These are phyloP conservation scores for Sardina pilchardus DNA, from an alignment of 2,113 vertebrate species.

Conservation along the genomic window DNA sequence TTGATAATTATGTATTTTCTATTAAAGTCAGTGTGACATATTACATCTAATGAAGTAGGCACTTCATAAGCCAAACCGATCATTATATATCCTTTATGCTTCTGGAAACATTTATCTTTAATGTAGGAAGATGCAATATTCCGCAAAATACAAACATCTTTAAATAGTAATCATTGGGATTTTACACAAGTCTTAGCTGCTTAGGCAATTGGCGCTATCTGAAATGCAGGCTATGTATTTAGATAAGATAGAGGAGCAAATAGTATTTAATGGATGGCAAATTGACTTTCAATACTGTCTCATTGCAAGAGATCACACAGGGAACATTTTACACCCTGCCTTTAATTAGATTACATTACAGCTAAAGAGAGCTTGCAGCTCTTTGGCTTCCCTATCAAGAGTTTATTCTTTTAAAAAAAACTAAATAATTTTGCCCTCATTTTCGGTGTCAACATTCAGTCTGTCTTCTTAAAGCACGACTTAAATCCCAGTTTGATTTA, in stretches of 20 bases:
- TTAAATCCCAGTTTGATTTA: constrained; percentile 8
- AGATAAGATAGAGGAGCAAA: constrained; percentile 64
- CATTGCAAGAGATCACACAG: constrained; percentile 38
- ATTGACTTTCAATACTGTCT: constrained; percentile 60
- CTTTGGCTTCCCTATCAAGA: constrained; percentile 33
- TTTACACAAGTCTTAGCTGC: constrained; percentile 62
- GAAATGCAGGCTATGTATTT: constrained; percentile 54
- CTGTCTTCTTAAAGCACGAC: background rate
- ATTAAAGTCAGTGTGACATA: constrained; percentile 55
- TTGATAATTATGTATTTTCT: constrained; percentile 64
- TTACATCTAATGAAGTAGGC: constrained; percentile 52
- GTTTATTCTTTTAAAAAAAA: background rate
- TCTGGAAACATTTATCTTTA: background rate
- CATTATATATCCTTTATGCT: constrained; percentile 56
- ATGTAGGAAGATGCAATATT: background rate
- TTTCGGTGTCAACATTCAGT: background rate
- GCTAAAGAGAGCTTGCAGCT: constrained; percentile 39
- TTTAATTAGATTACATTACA: constrained; percentile 40
- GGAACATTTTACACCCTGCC: constrained; percentile 34
- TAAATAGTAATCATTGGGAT: constrained; percentile 71
- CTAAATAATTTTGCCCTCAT: constrained; percentile 18
- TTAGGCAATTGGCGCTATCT: constrained; percentile 66
- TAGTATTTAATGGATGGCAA: constrained; percentile 61
- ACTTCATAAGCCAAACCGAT: constrained; percentile 60
- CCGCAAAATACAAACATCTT: constrained; percentile 59